A percentile compares a stretch with the other conserved stretches of the same genome.
Conservation (phyloP, 2,888 invertebrate species). For the Margaritifera margaritifera region DNA sequence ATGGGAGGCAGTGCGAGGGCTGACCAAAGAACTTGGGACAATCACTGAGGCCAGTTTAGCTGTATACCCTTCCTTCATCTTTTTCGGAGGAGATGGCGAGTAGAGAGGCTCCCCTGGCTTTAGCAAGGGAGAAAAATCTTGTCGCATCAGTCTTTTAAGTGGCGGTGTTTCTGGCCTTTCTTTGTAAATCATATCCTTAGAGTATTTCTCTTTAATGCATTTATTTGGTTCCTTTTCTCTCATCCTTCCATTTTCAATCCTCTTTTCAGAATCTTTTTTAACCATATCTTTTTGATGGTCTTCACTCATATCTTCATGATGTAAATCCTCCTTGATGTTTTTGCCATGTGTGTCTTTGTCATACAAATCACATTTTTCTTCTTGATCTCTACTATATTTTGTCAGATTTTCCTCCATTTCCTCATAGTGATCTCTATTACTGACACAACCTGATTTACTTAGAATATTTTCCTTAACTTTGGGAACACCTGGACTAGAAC, state of each 20-base stretch:
- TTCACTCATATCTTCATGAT: too few species aligned
- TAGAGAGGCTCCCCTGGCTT: conserved; percentile 31
- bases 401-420: too few species aligned
- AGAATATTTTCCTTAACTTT: too few species aligned
- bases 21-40: conserved; percentile 32
- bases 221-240: conserved; percentile 4
- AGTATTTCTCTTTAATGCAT: not conserved
- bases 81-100: conserved; percentile 42
- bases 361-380: too few species aligned
- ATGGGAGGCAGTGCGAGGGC: conserved; percentile 36
- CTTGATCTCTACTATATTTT: too few species aligned
- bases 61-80: conserved; percentile 39
- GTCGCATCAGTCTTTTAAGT: conserved; percentile 46
- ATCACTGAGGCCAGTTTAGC: conserved; percentile 41
- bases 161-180: conserved; percentile 48
- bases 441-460: too few species aligned
- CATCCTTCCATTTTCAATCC: conserved; percentile 3
- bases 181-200: conserved; percentile 9
- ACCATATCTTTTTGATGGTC: too few species aligned
- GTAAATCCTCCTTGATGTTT: too few species aligned
- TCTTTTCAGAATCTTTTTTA: not conserved
- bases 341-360: too few species aligned
- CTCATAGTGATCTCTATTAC: too few species aligned
- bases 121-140: conserved; percentile 44
- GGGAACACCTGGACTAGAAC: too few species aligned